Base-by-base conservation (phyloP, 2,888 invertebrate genomes). In the Drosophila mettleri region DNA sequence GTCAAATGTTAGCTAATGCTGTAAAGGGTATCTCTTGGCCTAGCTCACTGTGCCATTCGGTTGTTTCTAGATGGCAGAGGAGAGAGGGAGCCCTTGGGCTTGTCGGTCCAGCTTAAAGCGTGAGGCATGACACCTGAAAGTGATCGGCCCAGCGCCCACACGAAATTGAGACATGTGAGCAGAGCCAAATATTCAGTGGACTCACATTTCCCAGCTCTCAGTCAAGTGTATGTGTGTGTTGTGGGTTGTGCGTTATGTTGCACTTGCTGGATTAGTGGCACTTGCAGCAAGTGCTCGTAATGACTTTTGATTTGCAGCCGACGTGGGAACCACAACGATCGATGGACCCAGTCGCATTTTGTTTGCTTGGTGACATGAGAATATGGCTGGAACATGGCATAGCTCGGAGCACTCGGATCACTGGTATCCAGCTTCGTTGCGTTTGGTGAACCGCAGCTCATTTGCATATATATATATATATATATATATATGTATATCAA, bases 241-340 rank as follows among this genome's bases (percentile, higher is more conserved):
- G 72, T 62, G 68, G 69, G 65, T 43, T 75, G 79, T 77, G 85
- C 70, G 62, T 54, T 60, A 67, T 69, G 83, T 48, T 79, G 78
- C 83, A 78, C 64, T 72, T 60, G 62, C 67, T 67, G 87, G 85
- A 83, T 86, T 86, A 86, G 87, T 80, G 70, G 82, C 83, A 80
- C 79, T 79, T 75, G 72, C 66, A 66, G 78, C 80, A 70, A 74
- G 57, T 67, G 74, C 75, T 74, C 70, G 79, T 89, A 80, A 87
- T 90, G 90, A 89, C 88, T 86, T 89, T 89, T 88, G 87, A 80
- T 78, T 86, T 82, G 86, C 78, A 81, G 71, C 55, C 53, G 66
- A 66, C 85, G 80, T 82, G 82, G 70, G 77, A 76, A 73, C 65
- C 66, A 48, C 58, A 59, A 57, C 36, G 12, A 74, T 61, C 33